Evolutionary conservation across 2,113 vertebrate genomes (phyloP), one percentile per base, ranked within the genome.

Genomic region (Urocynchramus pylzowi): DNA sequence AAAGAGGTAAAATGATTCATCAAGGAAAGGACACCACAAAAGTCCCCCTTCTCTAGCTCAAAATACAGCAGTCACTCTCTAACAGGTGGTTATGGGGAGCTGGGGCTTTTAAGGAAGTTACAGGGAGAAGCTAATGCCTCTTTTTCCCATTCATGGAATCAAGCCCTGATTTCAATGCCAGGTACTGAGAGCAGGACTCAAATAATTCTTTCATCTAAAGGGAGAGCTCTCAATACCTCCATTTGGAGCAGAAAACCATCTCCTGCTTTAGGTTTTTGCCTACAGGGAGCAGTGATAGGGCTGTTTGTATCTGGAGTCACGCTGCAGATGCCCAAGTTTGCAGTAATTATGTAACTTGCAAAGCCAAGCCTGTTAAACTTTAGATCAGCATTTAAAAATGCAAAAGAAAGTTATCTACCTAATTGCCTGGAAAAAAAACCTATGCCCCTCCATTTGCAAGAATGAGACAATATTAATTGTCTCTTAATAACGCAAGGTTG

Each of bases 381-480:
- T 13, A 93, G 85, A 90, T 87, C 83, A 89, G 47, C 67, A 80
- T 69, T 89, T 92, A 96, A 37, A 95, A 79, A 67, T 49, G 68
- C 89, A 88, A 84, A 69, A 85, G 64, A 88, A 97, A 87, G 69
- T 69, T 90, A 96, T 93, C 78, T 89, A 76, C 85, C 61, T 95
- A 94, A 96, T 93, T 84, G 93, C 84, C 90, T 95, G 79, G 57
- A 56, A 89, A 73, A 73, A 74, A 70, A 6, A n/a, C n/a, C 60
- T 21, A 17, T 82, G 80, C 50, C 42, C 45, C 71, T 47, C 86
- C 57, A 52, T 94, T 92, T 92, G 73, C 64, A 96, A 90, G 84
- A 97, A 96, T 39, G 57, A 93, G 89, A 83, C 71, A 93, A 93
- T 88, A 87, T 92, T 95, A 94, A 91, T 94, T 73, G 90, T 86